Evolutionary conservation across 2,888 invertebrate species (phyloP), one percentile per base, ranked within the genome.

Genomic region (Agriotes lineatus): DNA sequence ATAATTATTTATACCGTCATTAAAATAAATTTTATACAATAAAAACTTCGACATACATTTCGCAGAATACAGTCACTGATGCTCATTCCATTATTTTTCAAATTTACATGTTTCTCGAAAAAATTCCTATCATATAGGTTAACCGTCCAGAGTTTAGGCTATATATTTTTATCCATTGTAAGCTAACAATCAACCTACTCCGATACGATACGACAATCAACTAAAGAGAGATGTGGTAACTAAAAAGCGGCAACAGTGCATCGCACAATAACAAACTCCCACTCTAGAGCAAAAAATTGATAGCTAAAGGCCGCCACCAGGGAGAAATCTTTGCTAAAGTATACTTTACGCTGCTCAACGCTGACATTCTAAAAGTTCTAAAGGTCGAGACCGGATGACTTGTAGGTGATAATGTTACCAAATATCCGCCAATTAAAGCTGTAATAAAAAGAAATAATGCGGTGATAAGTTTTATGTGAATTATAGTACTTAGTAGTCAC

Each of bases 221-320:
- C 56, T 56, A 33, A 56, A 39, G n/a, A 18, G 22, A 56, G 19
- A 18, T 19, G 2, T 7, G 6, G 16, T 14, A 30, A 39, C 10
- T 37, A 16, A 39, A 35, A 22, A 1, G 37, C 22, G 64, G 64
- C 64, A 64, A 57, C 64, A 42, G 16, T 48, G 57, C 22, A 20
- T 19, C 5, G 9, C 20, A 60, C 45, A 56, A 67, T 35, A 67
- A 67, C 66, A 67, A 67, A 60, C 66, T 52, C 59, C 66, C 59
- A 59, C 59, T 33, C 52, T 30, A 14, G 1, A 10, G 7, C 18
- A 52, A 18, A 57, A 57, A 57, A 56, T 56, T 56, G 56, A 56
- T 39, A 37, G 19, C 20, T 56, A 12, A 33, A 30, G 25, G 9
- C 30, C 6, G 12, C 16, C 18, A 33, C 18, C 1, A 10, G 22